phyloP scores from a whole-genome alignment of 2,888 invertebrate species.

The Microplitis deprimator region DNA sequence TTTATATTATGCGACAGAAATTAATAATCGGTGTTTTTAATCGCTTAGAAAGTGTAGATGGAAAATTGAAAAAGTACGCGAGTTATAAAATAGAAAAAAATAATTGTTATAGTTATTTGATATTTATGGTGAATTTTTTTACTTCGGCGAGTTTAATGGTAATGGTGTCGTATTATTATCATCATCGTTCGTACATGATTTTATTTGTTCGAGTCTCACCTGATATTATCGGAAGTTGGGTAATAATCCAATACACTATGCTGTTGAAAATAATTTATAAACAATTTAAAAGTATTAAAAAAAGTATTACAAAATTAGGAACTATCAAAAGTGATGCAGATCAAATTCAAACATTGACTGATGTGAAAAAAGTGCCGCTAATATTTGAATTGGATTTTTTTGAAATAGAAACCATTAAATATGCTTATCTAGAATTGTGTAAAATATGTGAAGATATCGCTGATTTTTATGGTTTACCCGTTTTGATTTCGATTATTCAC shows the following conservation, averaged over 20 bases:
- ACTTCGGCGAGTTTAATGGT: background rate
- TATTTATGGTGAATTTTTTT: background rate
- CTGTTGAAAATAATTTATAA: background rate
- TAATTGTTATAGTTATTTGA: background rate
- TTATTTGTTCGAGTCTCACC: background rate
- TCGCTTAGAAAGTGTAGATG: background rate
- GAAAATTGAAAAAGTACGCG: background rate
- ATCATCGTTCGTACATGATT: background rate
- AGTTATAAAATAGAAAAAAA: background rate
- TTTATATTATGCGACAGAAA: background rate
- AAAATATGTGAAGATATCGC: background rate
- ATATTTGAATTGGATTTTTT: background rate
- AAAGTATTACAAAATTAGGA: background rate
- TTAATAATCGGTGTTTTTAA: background rate
- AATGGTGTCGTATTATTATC: background rate
- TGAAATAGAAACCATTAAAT: background rate
- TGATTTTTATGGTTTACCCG: background rate
- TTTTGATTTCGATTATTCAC: background rate
- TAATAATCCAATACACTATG: background rate
- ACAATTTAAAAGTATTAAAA: background rate
- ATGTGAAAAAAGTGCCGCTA: background rate
- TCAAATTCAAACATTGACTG: too few species aligned
- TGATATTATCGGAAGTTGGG: background rate
- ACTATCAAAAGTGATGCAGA: background rate
- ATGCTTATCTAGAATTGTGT: background rate